phyloP scores from a whole-genome alignment of 2,888 invertebrate genomes.

The Dioctria linearis region DNA sequence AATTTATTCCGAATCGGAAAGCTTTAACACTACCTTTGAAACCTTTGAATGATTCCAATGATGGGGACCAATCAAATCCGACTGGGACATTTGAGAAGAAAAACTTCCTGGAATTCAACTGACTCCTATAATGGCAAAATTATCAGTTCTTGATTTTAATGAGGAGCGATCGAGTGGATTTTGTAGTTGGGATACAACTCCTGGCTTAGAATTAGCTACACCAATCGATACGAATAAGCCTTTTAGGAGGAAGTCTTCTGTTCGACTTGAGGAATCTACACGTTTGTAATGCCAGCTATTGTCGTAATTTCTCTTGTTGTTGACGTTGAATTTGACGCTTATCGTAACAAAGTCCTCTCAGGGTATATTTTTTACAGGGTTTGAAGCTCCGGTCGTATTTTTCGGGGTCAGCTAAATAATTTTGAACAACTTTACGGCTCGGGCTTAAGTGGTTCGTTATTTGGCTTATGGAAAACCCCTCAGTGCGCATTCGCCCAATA shows the following conservation, averaged over 20 bases:
- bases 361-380: too few species aligned
- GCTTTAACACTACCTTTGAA: slow-evolving; percentile 81
- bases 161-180: slow-evolving; percentile 80
- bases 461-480: too few species aligned
- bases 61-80: slow-evolving; percentile 61
- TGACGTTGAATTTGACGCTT: too few species aligned
- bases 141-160: slow-evolving; percentile 81
- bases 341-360: too few species aligned
- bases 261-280: slow-evolving; percentile 60
- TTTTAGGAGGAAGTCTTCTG: slow-evolving; percentile 63
- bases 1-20: slow-evolving; percentile 66
- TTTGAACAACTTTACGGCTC: too few species aligned
- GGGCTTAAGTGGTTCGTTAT: too few species aligned
- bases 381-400: too few species aligned
- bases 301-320: too few species aligned
- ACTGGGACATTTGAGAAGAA: slow-evolving; percentile 70
- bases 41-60: slow-evolving; percentile 72
- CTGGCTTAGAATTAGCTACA: slow-evolving; percentile 70
- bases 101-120: slow-evolving; percentile 80
- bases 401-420: too few species aligned
- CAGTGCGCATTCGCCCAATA: too few species aligned
- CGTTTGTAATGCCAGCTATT: too few species aligned
- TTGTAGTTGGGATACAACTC: slow-evolving; percentile 80
- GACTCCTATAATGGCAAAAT: slow-evolving; percentile 86
- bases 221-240: slow-evolving; percentile 69